Conservation (phyloP, 1,140 invertebrate genomes). For the Papilio helenus region DNA sequence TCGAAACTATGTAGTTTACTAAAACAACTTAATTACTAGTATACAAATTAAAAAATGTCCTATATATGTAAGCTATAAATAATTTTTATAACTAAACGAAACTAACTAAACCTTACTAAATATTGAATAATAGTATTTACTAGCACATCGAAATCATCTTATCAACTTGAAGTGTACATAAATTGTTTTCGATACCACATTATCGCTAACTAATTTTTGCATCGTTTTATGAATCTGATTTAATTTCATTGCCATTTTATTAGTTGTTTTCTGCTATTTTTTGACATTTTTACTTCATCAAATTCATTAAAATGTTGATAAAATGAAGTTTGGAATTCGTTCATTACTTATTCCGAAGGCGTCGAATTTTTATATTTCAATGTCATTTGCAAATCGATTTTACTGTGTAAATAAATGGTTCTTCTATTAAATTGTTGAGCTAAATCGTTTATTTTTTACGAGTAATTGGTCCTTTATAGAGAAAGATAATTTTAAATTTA, state of each 20-base stretch:
- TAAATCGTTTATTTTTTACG: neutral
- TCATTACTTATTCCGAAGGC: neutral
- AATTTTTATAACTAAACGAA: neutral
- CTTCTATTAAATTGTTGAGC: neutral
- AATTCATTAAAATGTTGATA: too few relatives aligned
- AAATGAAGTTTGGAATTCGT: neutral
- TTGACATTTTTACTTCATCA: neutral
- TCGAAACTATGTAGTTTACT: neutral
- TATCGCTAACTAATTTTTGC: neutral
- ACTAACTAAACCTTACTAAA: neutral
- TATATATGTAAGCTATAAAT: neutral
- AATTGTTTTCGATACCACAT: neutral
- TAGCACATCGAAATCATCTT: neutral
- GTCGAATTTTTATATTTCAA: too few relatives aligned
- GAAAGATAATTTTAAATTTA: neutral
- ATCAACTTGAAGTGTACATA: neutral
- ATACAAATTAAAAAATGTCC: neutral
- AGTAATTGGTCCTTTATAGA: neutral
- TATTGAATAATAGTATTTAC: neutral
- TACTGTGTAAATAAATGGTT: neutral
- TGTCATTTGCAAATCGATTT: neutral
- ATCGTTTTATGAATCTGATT: neutral
- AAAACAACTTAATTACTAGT: neutral
- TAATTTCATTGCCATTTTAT: constrained; percentile 2
- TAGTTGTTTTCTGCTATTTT: neutral